Base-by-base conservation (phyloP, 2,888 invertebrate species). In the Phania funesta region DNA sequence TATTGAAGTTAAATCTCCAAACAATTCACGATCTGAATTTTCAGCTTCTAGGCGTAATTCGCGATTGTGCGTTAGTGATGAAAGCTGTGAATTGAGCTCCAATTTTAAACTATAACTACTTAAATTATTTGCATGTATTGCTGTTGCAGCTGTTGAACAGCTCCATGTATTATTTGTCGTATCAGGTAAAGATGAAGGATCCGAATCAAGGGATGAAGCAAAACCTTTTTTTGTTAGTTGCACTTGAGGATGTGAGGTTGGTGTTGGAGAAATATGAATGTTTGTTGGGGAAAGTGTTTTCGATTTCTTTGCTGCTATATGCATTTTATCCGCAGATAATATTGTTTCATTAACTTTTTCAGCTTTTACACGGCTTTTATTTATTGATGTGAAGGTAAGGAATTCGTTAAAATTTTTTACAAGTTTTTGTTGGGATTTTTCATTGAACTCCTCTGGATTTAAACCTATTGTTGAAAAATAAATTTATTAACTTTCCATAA, bases 371-470 rank as follows among this genome's bases (percentile, higher is more conserved):
- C 92, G 93, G 86, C 90, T 93, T 89, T 94, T 95, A 88, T 93
- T 94, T 1, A 93, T 92, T 2, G 94, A 92, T 0, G 96, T 94
- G 87, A 96, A 95, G 87, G 94, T 96, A 0, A 96, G 92, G 89
- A 97, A 96, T 91, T 97, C 96, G 87, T 96, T 96, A 41, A 97
- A 92, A 90, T 96, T 96, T 90, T 95, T 96, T 2, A 97, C 95
- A 9, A 93, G 91, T 67, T 90, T 91, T 38, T 92, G 92, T 35
- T 88, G 91, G 0, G 90, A 89, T 60, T 88, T 89, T 29, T 87
- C 87, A 8, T 83, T 83, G 6, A 82, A 80, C 22, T 85, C 85
- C 29, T 89, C 88, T 16, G 87, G 85, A 1, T 86, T 86, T 22
- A 87, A 74, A 22, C 86, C 86, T 86, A n/a, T 20, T 41, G 1